phyloP scores from a whole-genome alignment of 2,888 invertebrate species.

The Tipula helvola region DNA sequence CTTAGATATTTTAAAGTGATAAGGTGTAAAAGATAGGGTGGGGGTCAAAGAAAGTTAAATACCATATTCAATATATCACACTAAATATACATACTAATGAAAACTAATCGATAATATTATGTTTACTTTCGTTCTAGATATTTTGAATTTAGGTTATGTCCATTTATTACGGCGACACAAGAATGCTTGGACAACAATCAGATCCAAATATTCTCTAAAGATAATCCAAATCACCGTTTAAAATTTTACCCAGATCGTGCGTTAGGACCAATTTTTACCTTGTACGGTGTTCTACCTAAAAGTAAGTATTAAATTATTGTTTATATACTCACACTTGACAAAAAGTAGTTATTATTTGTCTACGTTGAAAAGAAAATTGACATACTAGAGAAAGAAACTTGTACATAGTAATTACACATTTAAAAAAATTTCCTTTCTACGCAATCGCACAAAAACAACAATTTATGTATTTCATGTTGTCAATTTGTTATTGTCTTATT shows the following conservation, averaged over 20 bases:
- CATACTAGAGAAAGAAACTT: background rate
- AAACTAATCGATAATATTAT: background rate
- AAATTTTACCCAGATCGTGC: slow-evolving; percentile 56
- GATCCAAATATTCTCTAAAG: slow-evolving; percentile 39
- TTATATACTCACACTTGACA: background rate
- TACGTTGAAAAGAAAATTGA: background rate
- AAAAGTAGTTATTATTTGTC: too few relatives aligned
- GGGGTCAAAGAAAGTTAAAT: too few relatives aligned
- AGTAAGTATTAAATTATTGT: slow-evolving; percentile 20
- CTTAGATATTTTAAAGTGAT: background rate
- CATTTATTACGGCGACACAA: slow-evolving; percentile 57
- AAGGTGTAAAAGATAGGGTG: background rate
- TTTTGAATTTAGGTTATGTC: slow-evolving; percentile 75
- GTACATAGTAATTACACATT: background rate
- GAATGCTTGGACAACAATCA: slow-evolving; percentile 65
- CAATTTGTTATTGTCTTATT: background rate
- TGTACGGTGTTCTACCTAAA: slow-evolving; percentile 49
- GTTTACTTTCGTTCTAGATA: slow-evolving; percentile 31
- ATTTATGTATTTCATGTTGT: background rate
- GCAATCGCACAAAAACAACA: background rate
- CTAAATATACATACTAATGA: too few relatives aligned
- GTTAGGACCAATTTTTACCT: slow-evolving; percentile 68
- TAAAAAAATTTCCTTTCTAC: background rate
- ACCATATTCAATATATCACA: background rate
- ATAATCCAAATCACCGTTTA: slow-evolving; percentile 38